A percentile compares a stretch with the other conserved stretches of the same genome.
Evolutionary conservation across 1,140 invertebrate genomes (phyloP).

Genomic region (Globodera rostochiensis): DNA sequence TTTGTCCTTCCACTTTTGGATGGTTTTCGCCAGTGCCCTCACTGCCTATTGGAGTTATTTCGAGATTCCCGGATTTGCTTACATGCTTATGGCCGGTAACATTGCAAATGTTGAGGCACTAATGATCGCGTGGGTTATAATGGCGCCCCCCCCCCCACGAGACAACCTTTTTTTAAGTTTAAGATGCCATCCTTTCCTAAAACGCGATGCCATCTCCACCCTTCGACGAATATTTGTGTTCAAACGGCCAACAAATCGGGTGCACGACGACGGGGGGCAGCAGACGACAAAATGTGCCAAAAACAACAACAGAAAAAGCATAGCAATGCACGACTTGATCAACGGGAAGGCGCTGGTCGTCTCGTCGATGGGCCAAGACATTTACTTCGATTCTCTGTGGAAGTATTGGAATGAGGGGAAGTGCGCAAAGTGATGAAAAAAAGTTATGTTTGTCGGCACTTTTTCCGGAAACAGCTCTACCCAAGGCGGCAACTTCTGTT

Average conservation of each 20-base stretch:
- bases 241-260: background rate
- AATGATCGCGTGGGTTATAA: background rate
- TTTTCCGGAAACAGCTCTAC: conserved; percentile 25
- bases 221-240: background rate
- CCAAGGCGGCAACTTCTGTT: conserved; percentile 22
- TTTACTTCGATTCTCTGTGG: background rate
- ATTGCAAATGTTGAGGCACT: background rate
- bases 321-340: background rate
- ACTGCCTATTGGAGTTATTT: background rate
- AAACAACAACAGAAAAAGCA: background rate
- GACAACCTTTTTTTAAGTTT: too few relatives aligned
- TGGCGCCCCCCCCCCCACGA: too few relatives aligned
- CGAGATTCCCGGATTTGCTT: background rate
- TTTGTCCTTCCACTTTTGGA: background rate
- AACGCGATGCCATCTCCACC: background rate
- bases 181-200: background rate
- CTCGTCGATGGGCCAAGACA: background rate
- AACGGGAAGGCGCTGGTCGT: background rate
- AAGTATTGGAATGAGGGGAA: background rate
- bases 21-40: background rate
- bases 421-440: background rate
- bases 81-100: background rate
- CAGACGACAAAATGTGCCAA: background rate
- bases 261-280: background rate
- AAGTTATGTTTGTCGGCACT: conserved; percentile 32